Base-by-base conservation (phyloP, 2,113 vertebrate genomes). In the Hyaena hyaena region DNA sequence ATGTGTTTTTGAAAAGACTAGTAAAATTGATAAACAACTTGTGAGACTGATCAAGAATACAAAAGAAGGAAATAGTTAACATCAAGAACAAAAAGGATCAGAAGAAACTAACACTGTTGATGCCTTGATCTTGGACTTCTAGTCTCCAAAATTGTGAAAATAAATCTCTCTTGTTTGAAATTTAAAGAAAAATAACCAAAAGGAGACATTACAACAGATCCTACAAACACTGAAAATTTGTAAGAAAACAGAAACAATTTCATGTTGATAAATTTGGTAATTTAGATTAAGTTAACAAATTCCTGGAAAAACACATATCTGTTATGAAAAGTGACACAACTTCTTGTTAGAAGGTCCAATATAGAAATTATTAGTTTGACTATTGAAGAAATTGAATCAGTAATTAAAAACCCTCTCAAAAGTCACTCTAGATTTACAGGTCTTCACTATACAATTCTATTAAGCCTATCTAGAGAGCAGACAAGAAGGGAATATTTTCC, bases 161-260 rank as follows among this genome's bases (percentile, higher is more conserved):
- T 39, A 39, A 39, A 39, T 39, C 39, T 39, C 39, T 39, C 39
- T 39, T 39, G 39, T 39, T 39, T 39, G 39, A 39, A 39, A 39
- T 39, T 39, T 39, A 39, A 39, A 39, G 39, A 39, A 39, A 39
- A 39, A 39, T 39, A 39, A 39, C 39, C 39, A 39, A 39, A 39
- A 43, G 7, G 48, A 76, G 24, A 26, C 35, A 55, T 83, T 43
- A 88, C 10, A 33, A 26, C 17, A 77, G 33, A 90, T 77, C 43
- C 12, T 84, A 79, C 8, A 85, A 11, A 28, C 31, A 89, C 3
- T 43, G 17, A 63, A 71, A 61, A 53, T 61, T 71, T 77, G 50
- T 95, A 80, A 92, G 80, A 77, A 83, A 74, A 84, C n/a, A n/a
- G 31, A 15, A 90, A 68, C 6, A 89, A 48, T 85, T 82, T 83